Conservation (phyloP, 2,113 vertebrate genomes). For the Lota lota region DNA sequence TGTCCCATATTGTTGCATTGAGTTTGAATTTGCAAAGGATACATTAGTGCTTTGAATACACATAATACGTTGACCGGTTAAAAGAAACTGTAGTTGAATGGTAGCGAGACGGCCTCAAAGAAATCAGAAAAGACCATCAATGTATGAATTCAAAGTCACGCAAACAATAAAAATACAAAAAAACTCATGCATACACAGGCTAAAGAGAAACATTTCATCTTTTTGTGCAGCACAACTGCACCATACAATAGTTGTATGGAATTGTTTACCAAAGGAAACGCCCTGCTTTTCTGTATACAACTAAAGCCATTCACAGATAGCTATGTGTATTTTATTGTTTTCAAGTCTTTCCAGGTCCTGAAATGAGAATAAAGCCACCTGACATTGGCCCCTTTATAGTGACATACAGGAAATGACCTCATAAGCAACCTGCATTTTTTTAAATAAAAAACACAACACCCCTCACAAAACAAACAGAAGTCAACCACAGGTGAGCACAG, state of each 20-base stretch:
- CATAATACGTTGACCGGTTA: conserved; percentile 52
- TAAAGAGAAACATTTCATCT: too few relatives aligned
- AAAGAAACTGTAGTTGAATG: conserved; percentile 68
- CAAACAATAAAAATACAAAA: conserved; percentile 35
- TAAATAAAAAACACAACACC: conserved; percentile 33
- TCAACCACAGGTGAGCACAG: conserved; percentile 2
- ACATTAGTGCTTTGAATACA: conserved; percentile 61
- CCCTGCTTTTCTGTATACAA: too few relatives aligned
- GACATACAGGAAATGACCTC: conserved; percentile 16
- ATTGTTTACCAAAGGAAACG: too few relatives aligned
- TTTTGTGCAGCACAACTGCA: too few relatives aligned
- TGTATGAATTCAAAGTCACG: conserved; percentile 45
- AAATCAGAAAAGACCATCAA: conserved; percentile 56
- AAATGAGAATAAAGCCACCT: neutral
- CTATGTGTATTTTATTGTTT: neutral
- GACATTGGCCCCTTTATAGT: neutral
- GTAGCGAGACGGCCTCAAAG: conserved; percentile 44
- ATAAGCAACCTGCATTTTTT: conserved; percentile 16
- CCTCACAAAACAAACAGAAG: conserved; percentile 57
- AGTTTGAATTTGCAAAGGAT: conserved; percentile 65
- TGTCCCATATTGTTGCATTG: conserved; percentile 60
- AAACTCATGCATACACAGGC: too few relatives aligned
- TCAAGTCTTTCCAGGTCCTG: neutral
- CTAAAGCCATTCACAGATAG: too few relatives aligned
- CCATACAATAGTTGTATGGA: too few relatives aligned